Conservation (phyloP, 1,140 invertebrate genomes). For the Drosophila teissieri region DNA sequence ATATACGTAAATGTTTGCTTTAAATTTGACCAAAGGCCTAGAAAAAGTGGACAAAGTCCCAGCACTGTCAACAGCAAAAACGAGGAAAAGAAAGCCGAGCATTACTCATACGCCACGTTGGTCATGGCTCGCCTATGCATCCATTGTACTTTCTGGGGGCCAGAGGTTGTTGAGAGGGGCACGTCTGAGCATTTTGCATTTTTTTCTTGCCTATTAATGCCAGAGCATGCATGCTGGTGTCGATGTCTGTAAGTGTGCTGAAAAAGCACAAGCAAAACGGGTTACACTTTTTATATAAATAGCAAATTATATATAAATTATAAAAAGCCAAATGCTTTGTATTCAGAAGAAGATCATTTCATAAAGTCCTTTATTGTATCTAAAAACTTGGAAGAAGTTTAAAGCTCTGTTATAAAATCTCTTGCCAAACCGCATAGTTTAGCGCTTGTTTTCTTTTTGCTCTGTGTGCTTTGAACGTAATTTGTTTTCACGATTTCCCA, state of each 20-base stretch:
- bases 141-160: slow-evolving; percentile 33
- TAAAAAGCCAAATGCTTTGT: background rate
- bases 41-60: background rate
- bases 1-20: no score
- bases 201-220: slow-evolving; percentile 68
- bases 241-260: slow-evolving; percentile 31
- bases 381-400: background rate
- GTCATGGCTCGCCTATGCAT: slow-evolving; percentile 39
- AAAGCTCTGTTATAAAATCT: background rate
- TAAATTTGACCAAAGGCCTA: background rate
- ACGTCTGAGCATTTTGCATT: slow-evolving; percentile 72
- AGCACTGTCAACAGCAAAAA: background rate
- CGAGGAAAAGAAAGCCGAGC: slow-evolving; percentile 59
- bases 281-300: background rate
- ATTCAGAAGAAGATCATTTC: no score
- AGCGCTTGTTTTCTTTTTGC: background rate
- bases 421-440: background rate
- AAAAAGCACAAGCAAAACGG: background rate
- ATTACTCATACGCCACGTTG: slow-evolving; percentile 75
- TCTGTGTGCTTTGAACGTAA: slow-evolving; percentile 16
- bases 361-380: no score
- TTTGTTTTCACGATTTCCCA: slow-evolving; percentile 31
- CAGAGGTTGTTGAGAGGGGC: slow-evolving; percentile 29
- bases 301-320: background rate
- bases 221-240: slow-evolving; percentile 60